Conservation (phyloP, 2,113 vertebrate genomes). For the Oreochromis tanganicae region DNA sequence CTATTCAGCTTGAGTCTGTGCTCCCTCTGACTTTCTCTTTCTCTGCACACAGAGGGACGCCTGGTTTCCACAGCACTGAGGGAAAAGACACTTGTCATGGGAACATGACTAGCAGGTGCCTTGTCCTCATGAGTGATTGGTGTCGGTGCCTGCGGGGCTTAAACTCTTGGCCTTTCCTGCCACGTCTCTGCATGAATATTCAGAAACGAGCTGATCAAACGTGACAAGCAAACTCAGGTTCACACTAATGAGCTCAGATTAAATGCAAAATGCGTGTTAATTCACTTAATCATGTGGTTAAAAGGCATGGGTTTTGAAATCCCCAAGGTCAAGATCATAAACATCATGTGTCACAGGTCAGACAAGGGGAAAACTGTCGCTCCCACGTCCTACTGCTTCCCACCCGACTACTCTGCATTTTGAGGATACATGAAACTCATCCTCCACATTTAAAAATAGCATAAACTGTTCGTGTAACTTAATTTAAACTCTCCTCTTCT, state of each 20-base stretch:
- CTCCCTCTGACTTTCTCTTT: not conserved
- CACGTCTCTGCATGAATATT: not conserved
- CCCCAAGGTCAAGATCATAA: not conserved
- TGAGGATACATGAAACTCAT: not conserved
- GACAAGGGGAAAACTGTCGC: not conserved
- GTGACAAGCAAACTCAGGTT: not conserved
- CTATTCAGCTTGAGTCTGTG: not conserved
- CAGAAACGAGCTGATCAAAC: not conserved
- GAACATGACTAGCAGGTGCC: constrained; percentile 33
- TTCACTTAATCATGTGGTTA: not conserved
- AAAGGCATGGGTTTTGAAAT: not conserved
- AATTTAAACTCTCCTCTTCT: not conserved
- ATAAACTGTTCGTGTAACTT: constrained; percentile 23
- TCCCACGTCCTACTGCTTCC: not conserved
- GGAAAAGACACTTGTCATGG: constrained; percentile 29
- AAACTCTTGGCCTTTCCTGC: constrained; percentile 22
- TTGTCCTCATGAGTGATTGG: not conserved
- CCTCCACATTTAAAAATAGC: constrained; percentile 28
- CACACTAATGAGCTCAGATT: not conserved
- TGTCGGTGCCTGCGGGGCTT: not conserved
- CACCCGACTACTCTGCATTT: not conserved
- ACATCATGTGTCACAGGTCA: not conserved
- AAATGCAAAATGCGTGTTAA: not conserved
- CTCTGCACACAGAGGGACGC: not conserved
- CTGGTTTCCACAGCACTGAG: not conserved